Evolutionary conservation across 2,888 invertebrate genomes (phyloP), one percentile per base, ranked within the genome.

Genomic region (Gortyna flavago): DNA sequence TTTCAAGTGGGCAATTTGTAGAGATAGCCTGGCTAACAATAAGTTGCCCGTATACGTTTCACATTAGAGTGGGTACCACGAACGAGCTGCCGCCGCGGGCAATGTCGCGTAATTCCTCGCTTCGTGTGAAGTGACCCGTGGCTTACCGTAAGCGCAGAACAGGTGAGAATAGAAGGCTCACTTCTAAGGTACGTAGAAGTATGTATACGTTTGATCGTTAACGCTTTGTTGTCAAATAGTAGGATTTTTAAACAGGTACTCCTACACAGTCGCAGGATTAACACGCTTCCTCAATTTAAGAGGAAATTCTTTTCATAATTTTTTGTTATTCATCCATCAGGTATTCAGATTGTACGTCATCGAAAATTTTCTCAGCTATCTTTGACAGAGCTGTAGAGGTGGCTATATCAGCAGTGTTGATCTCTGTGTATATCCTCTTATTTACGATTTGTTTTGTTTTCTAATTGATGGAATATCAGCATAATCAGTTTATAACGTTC

Each of bases 41-140:
- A 87, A 84, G 80, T 70, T 81, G 84, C 78, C 77, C 61, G 72
- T 51, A 84, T 83, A 78, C 66, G 72, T 81, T 77, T 83, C 80
- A 77, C 71, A 75, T 81, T 80, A 69, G 80, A 85, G 62, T 68
- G 65, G 72, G 75, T 64, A 79, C 78, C 83, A 82, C 86, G 83
- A 79, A 38, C 71, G 75, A 73, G 35, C 65, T 54, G 62, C 35
- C 57, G 85, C 87, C 83, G 77, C 69, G 62, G 79, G 86, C 88
- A 75, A 77, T 85, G 84, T 85, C 88, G 86, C 88, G 84, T 87
- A 87, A 87, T 87, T 85, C 88, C 87, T 87, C 32, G 74, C 76
- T 87, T 84, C 83, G 85, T 88, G 88, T 88, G 87, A 89, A 88
- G 85, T 88, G 89, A 89, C 88, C 90, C 90, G 87, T 89, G 85